Base-by-base conservation (phyloP, 2,797 vertebrate genomes). In the Lepilemur septentrionalis region DNA sequence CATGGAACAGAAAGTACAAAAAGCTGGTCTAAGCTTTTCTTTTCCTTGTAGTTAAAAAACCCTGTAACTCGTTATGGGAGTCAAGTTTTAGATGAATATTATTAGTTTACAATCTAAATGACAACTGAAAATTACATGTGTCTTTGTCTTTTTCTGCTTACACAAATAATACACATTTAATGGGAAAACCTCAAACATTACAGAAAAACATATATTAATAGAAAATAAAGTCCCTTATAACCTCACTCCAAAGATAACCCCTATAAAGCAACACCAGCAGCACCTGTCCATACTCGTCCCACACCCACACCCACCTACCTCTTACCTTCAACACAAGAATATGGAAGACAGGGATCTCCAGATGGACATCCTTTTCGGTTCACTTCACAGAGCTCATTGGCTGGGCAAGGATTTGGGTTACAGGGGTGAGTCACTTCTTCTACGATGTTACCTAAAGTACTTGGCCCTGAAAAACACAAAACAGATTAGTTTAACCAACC, bases 381-480 rank as follows among this genome's bases (percentile, higher is more conserved):
- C 32, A 99, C 99, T 97, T 99, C 99, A 97, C 99, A 99, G 15
- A 99, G 95, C 94, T 99, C 99, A 98, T 99, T 99, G 97, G 99
- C 99, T 14, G 99, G 99, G 97, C 99, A 99, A 28, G 99, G 99
- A 97, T 99, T 99, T 22, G 99, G 99, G 97, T 99, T 99, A 98
- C 99, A 99, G 5, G 99, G 99, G 96, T 99, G 99, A 89, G 99
- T 99, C 70, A 99, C 99, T 97, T 99, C 99, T 96, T 99, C 99
- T 18, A 99, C 96, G 65, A 99, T 97, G 96, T 98, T 99, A 50
- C 98, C 99, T 38, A 99, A 98, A 93, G 99, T 98, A 98, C 99
- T 99, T 83, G 99, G 99, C 87, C 98, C 99, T 99, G 97, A 87
- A 94, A 80, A 96, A 25, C 65, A 8, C 98, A 93, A 89, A n/a